Evolutionary conservation across 1,140 invertebrate genomes (phyloP).

Genomic region (Zophobas morio): DNA sequence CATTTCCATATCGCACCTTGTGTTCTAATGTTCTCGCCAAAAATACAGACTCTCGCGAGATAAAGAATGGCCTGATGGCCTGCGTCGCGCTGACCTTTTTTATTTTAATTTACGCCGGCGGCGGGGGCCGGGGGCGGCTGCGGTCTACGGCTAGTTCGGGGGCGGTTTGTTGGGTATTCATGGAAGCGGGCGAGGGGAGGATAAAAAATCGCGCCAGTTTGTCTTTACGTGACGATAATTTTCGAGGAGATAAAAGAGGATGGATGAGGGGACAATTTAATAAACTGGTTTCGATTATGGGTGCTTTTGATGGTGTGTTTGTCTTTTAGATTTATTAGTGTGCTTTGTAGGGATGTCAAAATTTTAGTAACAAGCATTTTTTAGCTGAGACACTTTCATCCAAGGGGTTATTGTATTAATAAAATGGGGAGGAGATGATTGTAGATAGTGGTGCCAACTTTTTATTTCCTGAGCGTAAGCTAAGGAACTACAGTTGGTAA

Average conservation of each 20-base stretch:
- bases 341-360: no score
- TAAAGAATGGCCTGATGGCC: conserved; percentile 12
- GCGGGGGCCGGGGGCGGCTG: background rate
- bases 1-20: conserved; percentile 49
- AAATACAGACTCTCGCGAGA: conserved; percentile 4
- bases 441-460: no score
- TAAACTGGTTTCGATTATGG: conserved; percentile 3
- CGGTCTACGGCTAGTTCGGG: background rate
- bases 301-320: no score
- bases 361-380: no score
- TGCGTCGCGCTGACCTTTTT: background rate
- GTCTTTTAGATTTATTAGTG: no score
- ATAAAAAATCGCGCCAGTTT: conserved; percentile 7
- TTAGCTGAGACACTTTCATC: no score
- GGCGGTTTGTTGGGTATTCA: conserved; percentile 1
- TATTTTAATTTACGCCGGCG: conserved; percentile 2
- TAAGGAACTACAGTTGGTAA: no score
- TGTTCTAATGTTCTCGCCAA: conserved; percentile 31
- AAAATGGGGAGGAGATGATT: no score
- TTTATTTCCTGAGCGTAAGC: no score
- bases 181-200: background rate
- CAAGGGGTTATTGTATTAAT: no score
- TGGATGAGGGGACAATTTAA: conserved; percentile 1
- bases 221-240: conserved; percentile 10
- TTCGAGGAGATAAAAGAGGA: background rate